Conservation (phyloP, 2,888 invertebrate species). For the Sinohyriopsis cumingii region DNA sequence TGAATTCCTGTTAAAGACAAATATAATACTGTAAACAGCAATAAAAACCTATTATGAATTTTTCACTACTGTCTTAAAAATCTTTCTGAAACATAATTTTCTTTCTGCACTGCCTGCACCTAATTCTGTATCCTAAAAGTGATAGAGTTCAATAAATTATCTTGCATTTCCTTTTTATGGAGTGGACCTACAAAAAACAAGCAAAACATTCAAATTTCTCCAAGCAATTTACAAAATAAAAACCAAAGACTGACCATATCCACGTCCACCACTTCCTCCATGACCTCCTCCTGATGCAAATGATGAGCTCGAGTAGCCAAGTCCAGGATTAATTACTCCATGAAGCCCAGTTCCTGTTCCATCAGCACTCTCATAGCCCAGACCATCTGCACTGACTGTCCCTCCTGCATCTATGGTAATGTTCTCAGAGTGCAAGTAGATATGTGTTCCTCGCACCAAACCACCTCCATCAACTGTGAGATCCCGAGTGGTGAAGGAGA, state of each 20-base stretch:
- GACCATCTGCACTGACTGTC: conserved; percentile 46
- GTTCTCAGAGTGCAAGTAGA: conserved; percentile 50
- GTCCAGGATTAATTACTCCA: conserved; percentile 50
- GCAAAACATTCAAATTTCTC: no score
- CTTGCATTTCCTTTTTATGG: no score
- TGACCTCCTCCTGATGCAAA: conserved; percentile 53
- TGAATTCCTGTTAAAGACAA: no score
- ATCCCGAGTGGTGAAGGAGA: conserved; percentile 39
- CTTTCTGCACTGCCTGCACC: no score
- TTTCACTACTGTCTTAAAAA: no score
- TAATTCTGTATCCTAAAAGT: no score
- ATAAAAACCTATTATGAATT: no score
- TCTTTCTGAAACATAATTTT: no score
- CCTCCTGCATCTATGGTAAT: conserved; percentile 57
- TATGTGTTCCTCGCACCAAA: conserved; percentile 49
- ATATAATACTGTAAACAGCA: no score
- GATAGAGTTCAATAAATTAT: no score
- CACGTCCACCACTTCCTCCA: conserved; percentile 57
- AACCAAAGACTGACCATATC: conserved; percentile 31
- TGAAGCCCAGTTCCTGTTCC: conserved; percentile 14
- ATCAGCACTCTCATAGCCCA: conserved; percentile 47
- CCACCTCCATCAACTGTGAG: conserved; percentile 59
- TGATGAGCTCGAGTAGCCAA: conserved; percentile 30
- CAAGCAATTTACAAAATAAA: neutral
- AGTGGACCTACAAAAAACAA: no score